Percentiles rank a stretch among this genome's conserved stretches.
These are phyloP conservation scores for Taurulus bubalis DNA, from an alignment of 2,113 vertebrate species.

Conservation along the genomic window DNA sequence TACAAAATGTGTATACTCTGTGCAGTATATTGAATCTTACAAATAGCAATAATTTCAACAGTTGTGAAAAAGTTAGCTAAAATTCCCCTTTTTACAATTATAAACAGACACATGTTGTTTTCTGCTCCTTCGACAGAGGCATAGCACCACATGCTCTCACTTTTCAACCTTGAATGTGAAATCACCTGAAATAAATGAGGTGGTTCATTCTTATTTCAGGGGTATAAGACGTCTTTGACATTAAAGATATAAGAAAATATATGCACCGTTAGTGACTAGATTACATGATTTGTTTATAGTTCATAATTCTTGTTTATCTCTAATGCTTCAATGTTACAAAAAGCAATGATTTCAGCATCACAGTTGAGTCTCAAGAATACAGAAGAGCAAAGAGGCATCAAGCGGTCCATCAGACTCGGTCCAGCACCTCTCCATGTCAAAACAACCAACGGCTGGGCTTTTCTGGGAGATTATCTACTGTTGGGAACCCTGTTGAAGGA, in stretches of 20 bases:
- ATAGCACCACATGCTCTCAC: slow-evolving; percentile 96
- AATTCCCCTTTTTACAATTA: slow-evolving; percentile 90
- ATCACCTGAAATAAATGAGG: slow-evolving; percentile 91
- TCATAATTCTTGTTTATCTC: slow-evolving; percentile 62
- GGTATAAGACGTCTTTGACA: slow-evolving; percentile 94
- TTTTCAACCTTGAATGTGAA: slow-evolving; percentile 89
- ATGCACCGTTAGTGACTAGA: slow-evolving; percentile 84
- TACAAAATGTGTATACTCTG: slow-evolving; percentile 80
- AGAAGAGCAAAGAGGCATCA: slow-evolving; percentile 70
- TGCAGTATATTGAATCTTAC: slow-evolving; percentile 90
- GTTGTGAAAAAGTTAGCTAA: slow-evolving; percentile 85
- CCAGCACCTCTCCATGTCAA: slow-evolving; percentile 60
- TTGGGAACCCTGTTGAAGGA: slow-evolving; percentile 90
- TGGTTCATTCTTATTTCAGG: slow-evolving; percentile 83
- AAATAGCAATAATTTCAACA: slow-evolving; percentile 90
- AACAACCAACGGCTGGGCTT: slow-evolving; percentile 54
- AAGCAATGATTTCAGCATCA: slow-evolving; percentile 77
- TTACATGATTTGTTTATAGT: slow-evolving; percentile 79
- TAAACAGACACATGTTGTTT: slow-evolving; percentile 91
- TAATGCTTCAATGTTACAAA: slow-evolving; percentile 73
- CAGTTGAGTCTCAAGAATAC: slow-evolving; percentile 78
- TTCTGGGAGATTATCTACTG: slow-evolving; percentile 83
- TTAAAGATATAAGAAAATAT: slow-evolving; percentile 88
- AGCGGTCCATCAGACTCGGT: slow-evolving; percentile 67
- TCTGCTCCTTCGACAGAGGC: slow-evolving; percentile 85